Evolutionary conservation across 1,140 invertebrate species (phyloP).

Genomic region (Diprion similis): DNA sequence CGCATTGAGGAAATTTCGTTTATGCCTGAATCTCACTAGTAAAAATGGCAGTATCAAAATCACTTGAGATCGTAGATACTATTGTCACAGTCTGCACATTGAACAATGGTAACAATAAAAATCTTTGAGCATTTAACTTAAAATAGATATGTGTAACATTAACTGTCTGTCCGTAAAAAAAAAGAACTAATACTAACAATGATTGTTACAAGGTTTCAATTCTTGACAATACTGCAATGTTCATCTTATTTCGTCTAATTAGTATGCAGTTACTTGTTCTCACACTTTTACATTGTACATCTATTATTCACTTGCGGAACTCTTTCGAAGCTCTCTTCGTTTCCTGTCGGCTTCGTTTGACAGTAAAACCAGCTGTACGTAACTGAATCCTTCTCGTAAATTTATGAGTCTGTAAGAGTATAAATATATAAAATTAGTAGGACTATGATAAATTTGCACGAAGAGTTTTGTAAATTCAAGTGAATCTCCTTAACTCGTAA

Average conservation of each 20-base stretch:
- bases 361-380: constrained; percentile 49
- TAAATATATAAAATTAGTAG: background rate
- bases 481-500: no score
- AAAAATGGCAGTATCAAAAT: constrained; percentile 4
- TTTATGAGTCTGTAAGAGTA: constrained; percentile 48
- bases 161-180: background rate
- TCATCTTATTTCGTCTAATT: no score
- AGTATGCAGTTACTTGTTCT: no score
- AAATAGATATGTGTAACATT: background rate
- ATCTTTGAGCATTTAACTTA: constrained; percentile 6
- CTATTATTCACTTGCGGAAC: no score
- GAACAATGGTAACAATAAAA: constrained; percentile 1
- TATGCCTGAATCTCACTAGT: background rate
- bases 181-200: background rate
- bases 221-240: no score
- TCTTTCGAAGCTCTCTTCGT: no score
- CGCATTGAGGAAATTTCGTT: background rate
- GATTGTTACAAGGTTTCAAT: background rate
- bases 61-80: background rate
- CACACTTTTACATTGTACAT: no score
- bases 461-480: background rate
- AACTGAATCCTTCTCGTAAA: constrained; percentile 51
- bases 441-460: background rate
- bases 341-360: constrained; percentile 32
- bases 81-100: background rate